phyloP scores from a whole-genome alignment of 2,888 invertebrate genomes.

The Lasioglossum figueresi region DNA sequence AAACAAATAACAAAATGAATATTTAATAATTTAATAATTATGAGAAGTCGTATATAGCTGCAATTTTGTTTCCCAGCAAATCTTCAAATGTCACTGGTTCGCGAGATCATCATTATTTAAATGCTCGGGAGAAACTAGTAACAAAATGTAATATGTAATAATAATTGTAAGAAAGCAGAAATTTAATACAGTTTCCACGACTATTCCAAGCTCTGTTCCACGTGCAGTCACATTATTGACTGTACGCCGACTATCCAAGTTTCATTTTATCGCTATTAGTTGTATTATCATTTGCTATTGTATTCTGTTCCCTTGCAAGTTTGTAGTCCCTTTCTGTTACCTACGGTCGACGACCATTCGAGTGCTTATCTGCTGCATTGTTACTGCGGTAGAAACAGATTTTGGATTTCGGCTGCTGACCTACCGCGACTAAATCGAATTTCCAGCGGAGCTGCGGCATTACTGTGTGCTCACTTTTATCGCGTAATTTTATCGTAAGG shows the following conservation, averaged over 20 bases:
- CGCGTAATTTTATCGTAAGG: constrained; percentile 17
- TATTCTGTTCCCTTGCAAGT: not conserved
- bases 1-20: too few relatives aligned
- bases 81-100: too few relatives aligned
- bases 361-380: not conserved
- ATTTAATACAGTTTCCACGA: constrained; percentile 42
- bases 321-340: not conserved
- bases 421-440: constrained; percentile 19
- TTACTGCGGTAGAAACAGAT: constrained; percentile 1
- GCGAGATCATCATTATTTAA: too few relatives aligned
- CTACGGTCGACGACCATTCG: not conserved
- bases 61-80: too few relatives aligned
- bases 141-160: too few relatives aligned
- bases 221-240: constrained; percentile 39
- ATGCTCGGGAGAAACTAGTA: too few relatives aligned
- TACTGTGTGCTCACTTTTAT: constrained; percentile 12
- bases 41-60: too few relatives aligned
- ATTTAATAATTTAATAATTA: too few relatives aligned
- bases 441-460: constrained; percentile 16
- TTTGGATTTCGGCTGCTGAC: constrained; percentile 16
- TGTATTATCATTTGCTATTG: constrained; percentile 31
- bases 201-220: constrained; percentile 10
- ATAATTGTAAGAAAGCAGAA: too few relatives aligned
- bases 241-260: not conserved
- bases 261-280: constrained; percentile 22